phyloP scores from a whole-genome alignment of 2,888 invertebrate species.

The Maniola hyperantus region DNA sequence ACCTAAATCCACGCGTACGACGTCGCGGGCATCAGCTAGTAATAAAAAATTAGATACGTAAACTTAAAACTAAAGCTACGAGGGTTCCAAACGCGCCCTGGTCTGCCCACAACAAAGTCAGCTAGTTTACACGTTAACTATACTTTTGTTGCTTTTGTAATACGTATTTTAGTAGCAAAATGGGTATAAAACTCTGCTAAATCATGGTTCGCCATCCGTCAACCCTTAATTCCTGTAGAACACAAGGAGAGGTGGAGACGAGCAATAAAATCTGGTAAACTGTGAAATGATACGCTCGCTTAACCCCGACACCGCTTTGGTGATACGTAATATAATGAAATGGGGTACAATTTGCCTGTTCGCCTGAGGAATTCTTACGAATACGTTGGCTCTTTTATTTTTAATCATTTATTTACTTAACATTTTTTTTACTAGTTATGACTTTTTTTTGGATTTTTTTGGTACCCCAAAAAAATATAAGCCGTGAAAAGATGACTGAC shows the following conservation, averaged over 20 bases:
- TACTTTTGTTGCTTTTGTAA: background rate
- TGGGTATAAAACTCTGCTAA: slow-evolving; percentile 4
- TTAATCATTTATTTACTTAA: background rate
- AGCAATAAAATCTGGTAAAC: slow-evolving; percentile 80
- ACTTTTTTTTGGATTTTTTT: too few relatives aligned
- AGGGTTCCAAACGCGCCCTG: too few relatives aligned
- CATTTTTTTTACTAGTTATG: too few relatives aligned
- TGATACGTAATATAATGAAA: slow-evolving; percentile 66
- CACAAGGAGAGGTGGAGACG: slow-evolving; percentile 66
- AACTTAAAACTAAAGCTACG: too few relatives aligned
- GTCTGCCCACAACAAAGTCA: too few relatives aligned
- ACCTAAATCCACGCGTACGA: too few relatives aligned
- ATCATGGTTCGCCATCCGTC: slow-evolving; percentile 18
- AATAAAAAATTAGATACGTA: too few relatives aligned
- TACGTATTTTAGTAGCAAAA: background rate
- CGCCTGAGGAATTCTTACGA: slow-evolving; percentile 17
- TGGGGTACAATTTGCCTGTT: slow-evolving; percentile 34
- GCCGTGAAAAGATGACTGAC: too few relatives aligned
- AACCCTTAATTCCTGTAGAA: slow-evolving; percentile 45
- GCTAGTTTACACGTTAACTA: too few relatives aligned
- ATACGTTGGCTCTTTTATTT: slow-evolving; percentile 14
- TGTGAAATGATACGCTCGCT: slow-evolving; percentile 76
- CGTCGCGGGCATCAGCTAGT: too few relatives aligned
- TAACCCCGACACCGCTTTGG: slow-evolving; percentile 64
- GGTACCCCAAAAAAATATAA: too few relatives aligned